Conservation (phyloP, 2,888 invertebrate genomes). For the Drosophila nr. perissopoda region DNA sequence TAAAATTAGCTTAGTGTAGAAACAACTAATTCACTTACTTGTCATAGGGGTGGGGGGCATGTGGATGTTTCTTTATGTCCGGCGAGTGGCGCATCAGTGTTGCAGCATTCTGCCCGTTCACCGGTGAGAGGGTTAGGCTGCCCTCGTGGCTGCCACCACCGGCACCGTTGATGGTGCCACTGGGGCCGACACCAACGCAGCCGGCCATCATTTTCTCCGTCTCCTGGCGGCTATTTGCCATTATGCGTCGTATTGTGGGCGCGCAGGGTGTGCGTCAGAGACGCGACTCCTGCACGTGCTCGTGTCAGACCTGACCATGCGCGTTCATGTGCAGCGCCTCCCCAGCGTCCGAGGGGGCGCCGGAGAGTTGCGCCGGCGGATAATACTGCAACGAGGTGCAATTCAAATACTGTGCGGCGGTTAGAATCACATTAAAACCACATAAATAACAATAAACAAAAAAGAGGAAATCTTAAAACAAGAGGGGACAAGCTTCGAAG, state of each 20-base stretch:
- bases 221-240: slow-evolving; percentile 85
- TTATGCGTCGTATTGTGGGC: slow-evolving; percentile 84
- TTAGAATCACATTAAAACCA: slow-evolving; percentile 52
- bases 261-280: slow-evolving; percentile 85
- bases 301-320: slow-evolving; percentile 94
- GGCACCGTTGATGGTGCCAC: slow-evolving; percentile 24
- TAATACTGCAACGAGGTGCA: slow-evolving; percentile 90
- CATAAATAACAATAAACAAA: slow-evolving; percentile 5
- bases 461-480: not conserved
- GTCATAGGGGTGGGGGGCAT: slow-evolving; percentile 78
- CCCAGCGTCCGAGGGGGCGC: slow-evolving; percentile 87
- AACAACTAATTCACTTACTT: slow-evolving; percentile 71
- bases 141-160: slow-evolving; percentile 56
- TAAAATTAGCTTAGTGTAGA: slow-evolving; percentile 39
- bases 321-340: slow-evolving; percentile 93
- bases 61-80: slow-evolving; percentile 79
- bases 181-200: slow-evolving; percentile 42
- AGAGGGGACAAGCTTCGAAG: not conserved
- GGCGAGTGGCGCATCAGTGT: slow-evolving; percentile 82
- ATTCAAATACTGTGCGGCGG: slow-evolving; percentile 82
- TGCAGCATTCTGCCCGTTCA: slow-evolving; percentile 81
- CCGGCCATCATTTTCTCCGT: slow-evolving; percentile 84
- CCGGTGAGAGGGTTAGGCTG: slow-evolving; percentile 68
- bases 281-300: slow-evolving; percentile 87
- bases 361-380: slow-evolving; percentile 90